Percentiles rank a stretch among this genome's conserved stretches.
Conservation (phyloP, 2,113 vertebrate genomes). For the Oncorhynchus clarkii region DNA sequence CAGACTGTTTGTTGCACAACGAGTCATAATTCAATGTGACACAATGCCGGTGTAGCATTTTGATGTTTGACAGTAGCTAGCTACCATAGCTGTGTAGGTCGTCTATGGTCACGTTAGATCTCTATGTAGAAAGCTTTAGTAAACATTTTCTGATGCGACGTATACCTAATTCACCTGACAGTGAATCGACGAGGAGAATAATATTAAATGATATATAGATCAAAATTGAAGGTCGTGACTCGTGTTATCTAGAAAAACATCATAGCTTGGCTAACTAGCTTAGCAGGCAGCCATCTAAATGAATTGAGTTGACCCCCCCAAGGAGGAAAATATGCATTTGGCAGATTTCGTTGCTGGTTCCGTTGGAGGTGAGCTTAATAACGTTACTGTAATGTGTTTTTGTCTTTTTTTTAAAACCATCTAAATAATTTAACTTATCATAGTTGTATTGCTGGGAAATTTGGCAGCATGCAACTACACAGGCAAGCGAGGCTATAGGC, state of each 20-base stretch:
- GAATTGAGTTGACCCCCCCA: not conserved
- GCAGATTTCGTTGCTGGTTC: slow-evolving; percentile 92
- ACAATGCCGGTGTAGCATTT: not conserved
- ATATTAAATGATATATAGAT: no score
- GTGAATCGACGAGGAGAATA: no score
- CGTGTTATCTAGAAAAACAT: not conserved
- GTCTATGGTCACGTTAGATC: not conserved
- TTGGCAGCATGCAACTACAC: not conserved
- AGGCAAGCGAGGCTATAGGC: no score
- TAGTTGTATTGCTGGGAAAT: not conserved
- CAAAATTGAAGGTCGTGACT: not conserved
- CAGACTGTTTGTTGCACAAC: slow-evolving; percentile 10
- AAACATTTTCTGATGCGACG: not conserved
- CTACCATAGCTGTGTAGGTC: not conserved
- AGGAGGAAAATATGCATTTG: slow-evolving; percentile 70
- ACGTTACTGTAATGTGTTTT: not conserved
- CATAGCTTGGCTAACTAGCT: not conserved
- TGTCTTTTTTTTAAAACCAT: not conserved
- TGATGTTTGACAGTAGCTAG: not conserved
- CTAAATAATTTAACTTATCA: not conserved
- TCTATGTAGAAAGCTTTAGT: not conserved
- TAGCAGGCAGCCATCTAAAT: not conserved
- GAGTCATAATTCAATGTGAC: slow-evolving; percentile 8
- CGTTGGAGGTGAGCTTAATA: slow-evolving; percentile 82
- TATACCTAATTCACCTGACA: no score